phyloP scores from a whole-genome alignment of 2,797 vertebrate genomes.

The Gymnocypris eckloni region DNA sequence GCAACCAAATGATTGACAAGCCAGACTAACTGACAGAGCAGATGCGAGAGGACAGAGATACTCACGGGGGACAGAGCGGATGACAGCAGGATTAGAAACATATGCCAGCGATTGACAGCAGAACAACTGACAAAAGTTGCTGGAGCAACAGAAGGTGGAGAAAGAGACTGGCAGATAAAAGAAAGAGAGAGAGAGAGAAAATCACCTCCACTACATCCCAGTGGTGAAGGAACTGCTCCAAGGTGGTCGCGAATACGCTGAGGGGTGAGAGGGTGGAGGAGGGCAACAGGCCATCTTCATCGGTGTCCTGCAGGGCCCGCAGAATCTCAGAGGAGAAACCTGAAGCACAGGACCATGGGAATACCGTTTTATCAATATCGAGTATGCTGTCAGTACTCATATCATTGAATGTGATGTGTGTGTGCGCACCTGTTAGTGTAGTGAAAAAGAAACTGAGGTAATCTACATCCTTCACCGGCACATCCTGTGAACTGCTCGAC shows the following conservation, averaged over 20 bases:
- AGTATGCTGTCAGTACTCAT: background rate
- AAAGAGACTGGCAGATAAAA: background rate
- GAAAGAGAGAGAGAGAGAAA: conserved; percentile 36
- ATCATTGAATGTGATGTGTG: background rate
- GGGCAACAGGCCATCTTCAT: conserved; percentile 81
- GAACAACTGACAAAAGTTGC: background rate
- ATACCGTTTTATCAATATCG: background rate
- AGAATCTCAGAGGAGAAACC: conserved; percentile 92
- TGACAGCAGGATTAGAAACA: conserved; percentile 41
- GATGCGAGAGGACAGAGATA: background rate
- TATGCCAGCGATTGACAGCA: background rate
- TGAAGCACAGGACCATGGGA: conserved; percentile 56
- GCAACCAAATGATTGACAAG: conserved; percentile 3
- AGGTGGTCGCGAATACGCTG: conserved; percentile 86
- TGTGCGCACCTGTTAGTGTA: conserved; percentile 84
- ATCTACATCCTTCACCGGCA: conserved; percentile 87
- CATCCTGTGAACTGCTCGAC: conserved; percentile 84
- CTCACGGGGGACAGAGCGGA: background rate
- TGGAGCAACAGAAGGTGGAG: background rate
- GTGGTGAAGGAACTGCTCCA: conserved; percentile 95
- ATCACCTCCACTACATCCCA: conserved; percentile 95
- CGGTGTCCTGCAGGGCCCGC: conserved; percentile 86
- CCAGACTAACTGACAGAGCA: conserved; percentile 23
- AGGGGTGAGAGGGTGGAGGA: conserved; percentile 89
- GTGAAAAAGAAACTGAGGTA: conserved; percentile 99